Evolutionary conservation across 2,797 vertebrate species (phyloP).

Genomic region (Acrossocheilus fasciatus): DNA sequence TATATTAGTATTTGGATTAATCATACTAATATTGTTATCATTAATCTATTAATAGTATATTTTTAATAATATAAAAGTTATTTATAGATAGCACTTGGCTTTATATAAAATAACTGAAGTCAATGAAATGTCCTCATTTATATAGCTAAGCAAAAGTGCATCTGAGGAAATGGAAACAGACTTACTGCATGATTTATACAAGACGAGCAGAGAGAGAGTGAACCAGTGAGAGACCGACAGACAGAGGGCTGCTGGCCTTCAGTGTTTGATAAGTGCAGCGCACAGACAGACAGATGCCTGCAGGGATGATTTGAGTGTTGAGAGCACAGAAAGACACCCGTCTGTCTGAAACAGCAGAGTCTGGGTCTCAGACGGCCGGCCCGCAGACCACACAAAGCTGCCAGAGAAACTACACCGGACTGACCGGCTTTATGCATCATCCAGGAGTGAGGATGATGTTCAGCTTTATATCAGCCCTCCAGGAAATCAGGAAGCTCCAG

Average conservation of each 20-base stretch:
- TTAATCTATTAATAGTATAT: no score
- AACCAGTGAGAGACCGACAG: not conserved
- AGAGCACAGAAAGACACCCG: not conserved
- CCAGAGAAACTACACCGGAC: not conserved
- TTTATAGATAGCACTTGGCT: not conserved
- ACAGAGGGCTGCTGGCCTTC: not conserved
- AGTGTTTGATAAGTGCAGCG: not conserved
- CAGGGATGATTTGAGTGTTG: not conserved
- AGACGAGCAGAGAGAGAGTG: not conserved
- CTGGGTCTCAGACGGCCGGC: not conserved
- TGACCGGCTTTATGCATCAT: not conserved
- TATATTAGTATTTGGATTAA: not conserved
- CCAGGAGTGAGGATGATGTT: not conserved
- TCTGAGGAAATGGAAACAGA: not conserved
- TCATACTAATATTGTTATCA: no score
- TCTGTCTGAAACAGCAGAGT: not conserved
- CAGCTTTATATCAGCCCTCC: not conserved
- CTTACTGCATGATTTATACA: not conserved
- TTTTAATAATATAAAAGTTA: not conserved
- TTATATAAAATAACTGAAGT: not conserved
- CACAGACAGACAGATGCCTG: not conserved
- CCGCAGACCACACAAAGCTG: not conserved
- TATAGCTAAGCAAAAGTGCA: not conserved
- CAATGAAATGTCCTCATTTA: not conserved
- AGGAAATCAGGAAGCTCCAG: not conserved